phyloP scores from a whole-genome alignment of 1,140 invertebrate species.

The Drosophila yakuba region DNA sequence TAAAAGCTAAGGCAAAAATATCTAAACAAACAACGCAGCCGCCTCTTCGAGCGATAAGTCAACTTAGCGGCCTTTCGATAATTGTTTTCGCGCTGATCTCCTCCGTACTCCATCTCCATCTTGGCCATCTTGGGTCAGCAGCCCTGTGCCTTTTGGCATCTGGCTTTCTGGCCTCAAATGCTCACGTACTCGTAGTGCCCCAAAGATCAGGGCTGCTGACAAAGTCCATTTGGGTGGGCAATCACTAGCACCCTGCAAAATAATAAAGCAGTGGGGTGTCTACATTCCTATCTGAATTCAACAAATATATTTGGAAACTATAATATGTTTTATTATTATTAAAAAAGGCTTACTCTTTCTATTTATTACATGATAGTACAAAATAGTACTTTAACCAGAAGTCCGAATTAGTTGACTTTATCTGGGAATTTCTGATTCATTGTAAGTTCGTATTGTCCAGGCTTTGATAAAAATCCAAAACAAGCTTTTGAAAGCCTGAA shows the following conservation, averaged over 20 bases:
- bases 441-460: too few relatives aligned
- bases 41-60: constrained; percentile 28
- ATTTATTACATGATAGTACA: background rate
- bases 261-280: background rate
- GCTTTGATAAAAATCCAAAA: background rate
- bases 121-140: constrained; percentile 30
- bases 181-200: constrained; percentile 30
- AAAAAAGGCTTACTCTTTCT: too few relatives aligned
- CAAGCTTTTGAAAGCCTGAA: background rate
- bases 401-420: too few relatives aligned
- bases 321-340: background rate
- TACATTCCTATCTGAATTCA: background rate
- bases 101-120: background rate
- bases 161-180: constrained; percentile 19
- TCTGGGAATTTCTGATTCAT: too few relatives aligned
- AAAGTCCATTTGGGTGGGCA: constrained; percentile 45
- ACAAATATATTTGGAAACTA: background rate
- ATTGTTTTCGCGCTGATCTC: constrained; percentile 56
- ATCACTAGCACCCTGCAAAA: constrained; percentile 15
- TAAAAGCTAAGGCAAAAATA: constrained; percentile 50
- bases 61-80: constrained; percentile 63
- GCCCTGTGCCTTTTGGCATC: constrained; percentile 22
- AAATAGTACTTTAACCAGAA: background rate
- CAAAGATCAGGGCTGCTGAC: constrained; percentile 33
- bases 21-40: constrained; percentile 47